Conservation (phyloP, 2,113 vertebrate genomes). For the Melanotaenia duboulayi region DNA sequence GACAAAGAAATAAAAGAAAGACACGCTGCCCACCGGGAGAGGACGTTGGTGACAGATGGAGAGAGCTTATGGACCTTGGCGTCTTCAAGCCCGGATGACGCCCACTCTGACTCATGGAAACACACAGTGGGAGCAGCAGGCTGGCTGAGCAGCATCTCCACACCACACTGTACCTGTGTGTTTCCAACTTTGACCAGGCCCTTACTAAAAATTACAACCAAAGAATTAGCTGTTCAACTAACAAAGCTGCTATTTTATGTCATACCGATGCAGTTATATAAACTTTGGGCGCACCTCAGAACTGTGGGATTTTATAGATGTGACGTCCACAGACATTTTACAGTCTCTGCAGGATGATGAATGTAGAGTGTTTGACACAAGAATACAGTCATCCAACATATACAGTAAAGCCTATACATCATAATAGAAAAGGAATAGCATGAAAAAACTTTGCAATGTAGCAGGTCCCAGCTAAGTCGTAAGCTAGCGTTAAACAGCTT, state of each 20-base stretch:
- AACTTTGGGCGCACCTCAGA: too few relatives aligned
- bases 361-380: too few relatives aligned
- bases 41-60: slow-evolving; percentile 68
- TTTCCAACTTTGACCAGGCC: neutral
- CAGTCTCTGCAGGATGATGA: too few relatives aligned
- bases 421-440: too few relatives aligned
- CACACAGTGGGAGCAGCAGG: slow-evolving; percentile 40
- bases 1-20: slow-evolving; percentile 39
- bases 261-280: too few relatives aligned
- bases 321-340: too few relatives aligned
- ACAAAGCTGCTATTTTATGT: neutral
- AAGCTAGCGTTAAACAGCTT: too few relatives aligned
- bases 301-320: too few relatives aligned
- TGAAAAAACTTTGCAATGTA: too few relatives aligned
- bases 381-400: too few relatives aligned
- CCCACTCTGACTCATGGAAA: slow-evolving; percentile 65
- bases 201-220: neutral
- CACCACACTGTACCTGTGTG: slow-evolving; percentile 2
- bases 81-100: slow-evolving; percentile 26
- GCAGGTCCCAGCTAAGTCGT: too few relatives aligned
- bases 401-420: too few relatives aligned
- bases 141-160: slow-evolving; percentile 1
- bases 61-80: slow-evolving; percentile 62
- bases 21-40: slow-evolving; percentile 16
- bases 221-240: neutral